A percentile compares a stretch with the other conserved stretches of the same genome.
These are phyloP conservation scores for Cynopterus brachyotis DNA, from an alignment of 2,113 vertebrate genomes.

Conservation along the genomic window DNA sequence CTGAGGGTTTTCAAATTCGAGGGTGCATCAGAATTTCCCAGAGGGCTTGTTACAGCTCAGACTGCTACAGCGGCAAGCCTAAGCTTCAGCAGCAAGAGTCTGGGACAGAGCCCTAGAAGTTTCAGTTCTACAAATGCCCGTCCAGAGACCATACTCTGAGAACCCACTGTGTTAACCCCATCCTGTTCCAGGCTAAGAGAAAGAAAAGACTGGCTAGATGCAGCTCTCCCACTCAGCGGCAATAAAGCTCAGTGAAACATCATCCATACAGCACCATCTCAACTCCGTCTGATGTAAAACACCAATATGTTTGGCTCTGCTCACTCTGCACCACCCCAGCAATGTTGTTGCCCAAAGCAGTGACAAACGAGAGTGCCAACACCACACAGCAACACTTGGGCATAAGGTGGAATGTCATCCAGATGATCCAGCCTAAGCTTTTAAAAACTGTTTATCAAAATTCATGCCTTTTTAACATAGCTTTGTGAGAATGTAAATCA, in stretches of 20 bases:
- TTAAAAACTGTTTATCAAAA: not conserved
- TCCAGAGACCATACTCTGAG: not conserved
- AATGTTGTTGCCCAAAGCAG: not conserved
- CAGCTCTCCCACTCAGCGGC: not conserved
- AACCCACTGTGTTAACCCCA: not conserved
- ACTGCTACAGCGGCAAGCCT: no score
- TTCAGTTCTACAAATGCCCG: not conserved
- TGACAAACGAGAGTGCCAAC: no score
- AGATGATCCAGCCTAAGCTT: not conserved
- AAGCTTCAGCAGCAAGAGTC: not conserved
- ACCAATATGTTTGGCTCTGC: not conserved
- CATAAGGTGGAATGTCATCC: not conserved
- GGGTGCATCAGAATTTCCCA: not conserved
- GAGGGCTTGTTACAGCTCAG: not conserved
- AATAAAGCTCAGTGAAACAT: not conserved
- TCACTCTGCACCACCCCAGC: not conserved
- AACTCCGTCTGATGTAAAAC: not conserved
- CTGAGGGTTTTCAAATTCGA: not conserved
- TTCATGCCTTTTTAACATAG: not conserved
- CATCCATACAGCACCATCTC: not conserved
- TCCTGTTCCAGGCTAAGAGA: not conserved
- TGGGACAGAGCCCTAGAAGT: not conserved
- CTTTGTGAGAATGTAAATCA: not conserved
- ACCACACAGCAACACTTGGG: not conserved
- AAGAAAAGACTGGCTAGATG: not conserved